Conservation (phyloP, 2,113 vertebrate genomes). For the Microtus richardsoni region DNA sequence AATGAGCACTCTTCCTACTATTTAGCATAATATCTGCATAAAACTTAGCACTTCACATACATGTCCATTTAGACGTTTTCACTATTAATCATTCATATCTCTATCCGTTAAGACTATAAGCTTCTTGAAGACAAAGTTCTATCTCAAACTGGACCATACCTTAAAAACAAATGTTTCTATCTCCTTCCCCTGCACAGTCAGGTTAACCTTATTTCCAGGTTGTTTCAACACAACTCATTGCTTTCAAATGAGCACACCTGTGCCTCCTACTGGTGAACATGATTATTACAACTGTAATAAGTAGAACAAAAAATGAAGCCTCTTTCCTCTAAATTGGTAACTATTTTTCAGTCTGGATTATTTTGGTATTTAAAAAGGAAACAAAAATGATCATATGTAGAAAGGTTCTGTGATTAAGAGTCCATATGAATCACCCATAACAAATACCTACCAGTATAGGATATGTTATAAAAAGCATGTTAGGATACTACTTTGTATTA, state of each 20-base stretch:
- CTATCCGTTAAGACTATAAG: not conserved
- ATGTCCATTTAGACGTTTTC: not conserved
- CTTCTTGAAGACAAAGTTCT: not conserved
- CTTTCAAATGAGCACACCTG: not conserved
- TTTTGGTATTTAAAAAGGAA: constrained; percentile 6
- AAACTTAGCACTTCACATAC: not conserved
- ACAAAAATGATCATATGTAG: not conserved
- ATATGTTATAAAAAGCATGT: not conserved
- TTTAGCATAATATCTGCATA: constrained; percentile 10
- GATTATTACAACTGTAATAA: constrained; percentile 24
- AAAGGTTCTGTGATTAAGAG: constrained; percentile 6
- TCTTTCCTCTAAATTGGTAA: constrained; percentile 18
- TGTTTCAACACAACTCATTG: not conserved
- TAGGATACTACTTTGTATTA: not conserved
- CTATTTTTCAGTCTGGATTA: not conserved
- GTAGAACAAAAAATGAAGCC: not conserved
- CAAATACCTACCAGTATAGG: not conserved
- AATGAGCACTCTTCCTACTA: not conserved
- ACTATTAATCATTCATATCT: not conserved
- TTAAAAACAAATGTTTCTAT: not conserved
- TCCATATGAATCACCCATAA: not conserved
- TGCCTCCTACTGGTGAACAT: constrained; percentile 11
- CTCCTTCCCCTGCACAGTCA: not conserved
- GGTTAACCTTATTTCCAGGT: not conserved
- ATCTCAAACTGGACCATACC: not conserved